Conservation (phyloP, 1,140 invertebrate genomes). For the Pseudomyrmex pallidus region DNA sequence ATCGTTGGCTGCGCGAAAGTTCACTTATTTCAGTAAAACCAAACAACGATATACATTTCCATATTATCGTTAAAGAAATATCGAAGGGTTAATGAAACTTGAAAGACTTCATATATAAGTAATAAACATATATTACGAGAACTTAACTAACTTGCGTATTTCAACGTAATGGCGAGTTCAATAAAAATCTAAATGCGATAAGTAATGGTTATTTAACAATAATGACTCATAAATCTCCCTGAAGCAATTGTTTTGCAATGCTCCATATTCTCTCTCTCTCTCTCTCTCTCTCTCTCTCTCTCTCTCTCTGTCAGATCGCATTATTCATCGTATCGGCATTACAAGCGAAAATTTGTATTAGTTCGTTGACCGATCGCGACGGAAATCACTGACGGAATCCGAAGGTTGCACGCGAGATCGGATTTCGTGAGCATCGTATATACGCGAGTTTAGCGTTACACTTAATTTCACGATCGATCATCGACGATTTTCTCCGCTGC, state of each 20-base stretch:
- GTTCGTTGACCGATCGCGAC: slow-evolving; percentile 37
- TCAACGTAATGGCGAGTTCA: neutral
- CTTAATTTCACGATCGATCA: slow-evolving; percentile 59
- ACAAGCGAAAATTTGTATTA: slow-evolving; percentile 14
- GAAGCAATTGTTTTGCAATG: neutral
- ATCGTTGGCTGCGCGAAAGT: neutral
- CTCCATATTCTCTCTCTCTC: neutral
- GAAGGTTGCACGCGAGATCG: slow-evolving; percentile 58
- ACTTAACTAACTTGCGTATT: too few species aligned
- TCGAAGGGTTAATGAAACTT: neutral
- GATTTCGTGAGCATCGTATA: slow-evolving; percentile 38
- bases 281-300: neutral
- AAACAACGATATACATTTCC: neutral
- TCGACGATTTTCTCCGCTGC: slow-evolving; percentile 50
- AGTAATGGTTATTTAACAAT: neutral
- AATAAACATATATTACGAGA: neutral
- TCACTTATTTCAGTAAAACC: neutral
- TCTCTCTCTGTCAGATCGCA: neutral
- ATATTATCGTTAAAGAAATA: neutral
- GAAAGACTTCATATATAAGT: neutral
- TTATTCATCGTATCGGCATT: neutral
- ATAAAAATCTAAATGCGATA: neutral
- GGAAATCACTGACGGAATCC: slow-evolving; percentile 30
- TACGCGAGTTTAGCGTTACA: slow-evolving; percentile 37
- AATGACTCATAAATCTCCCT: neutral